A percentile compares a stretch with the other conserved stretches of the same genome.
Conservation (phyloP, 1,140 invertebrate genomes). For the Scaptomyza montana region DNA sequence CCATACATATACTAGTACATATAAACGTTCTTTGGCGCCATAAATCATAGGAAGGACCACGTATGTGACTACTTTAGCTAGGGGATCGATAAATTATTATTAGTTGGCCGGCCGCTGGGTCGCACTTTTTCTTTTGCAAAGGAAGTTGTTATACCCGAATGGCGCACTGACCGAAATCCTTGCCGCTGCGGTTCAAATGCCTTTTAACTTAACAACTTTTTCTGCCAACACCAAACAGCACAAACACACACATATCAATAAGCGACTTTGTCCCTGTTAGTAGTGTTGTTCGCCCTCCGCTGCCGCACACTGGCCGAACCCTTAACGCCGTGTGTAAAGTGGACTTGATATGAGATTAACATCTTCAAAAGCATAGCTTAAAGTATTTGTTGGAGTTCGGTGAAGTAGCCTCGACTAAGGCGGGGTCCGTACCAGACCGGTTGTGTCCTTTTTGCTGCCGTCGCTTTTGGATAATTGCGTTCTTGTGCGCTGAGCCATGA, state of each 20-base stretch:
- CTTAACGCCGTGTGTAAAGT: conserved; percentile 81
- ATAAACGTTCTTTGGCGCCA: conserved; percentile 55
- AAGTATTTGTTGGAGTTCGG: conserved; percentile 80
- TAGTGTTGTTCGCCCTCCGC: conserved; percentile 22
- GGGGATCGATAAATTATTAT: conserved; percentile 83
- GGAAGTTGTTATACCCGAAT: conserved; percentile 77
- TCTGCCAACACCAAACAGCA: conserved; percentile 74
- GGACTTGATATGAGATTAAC: conserved; percentile 83
- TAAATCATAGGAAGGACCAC: conserved; percentile 77
- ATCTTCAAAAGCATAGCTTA: conserved; percentile 83
- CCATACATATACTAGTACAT: conserved; percentile 26
- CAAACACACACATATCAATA: conserved; percentile 65
- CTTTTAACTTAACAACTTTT: conserved; percentile 83
- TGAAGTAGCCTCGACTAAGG: conserved; percentile 52
- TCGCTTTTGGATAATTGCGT: conserved; percentile 79
- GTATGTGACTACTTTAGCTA: conserved; percentile 79
- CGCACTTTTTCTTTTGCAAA: conserved; percentile 32
- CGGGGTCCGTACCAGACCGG: conserved; percentile 16
- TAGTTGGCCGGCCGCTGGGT: conserved; percentile 65
- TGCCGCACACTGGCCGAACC: conserved; percentile 49
- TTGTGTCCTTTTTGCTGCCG: conserved; percentile 41
- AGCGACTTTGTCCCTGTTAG: conserved; percentile 66
- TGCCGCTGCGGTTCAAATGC: conserved; percentile 78
- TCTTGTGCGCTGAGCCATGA: conserved; percentile 81
- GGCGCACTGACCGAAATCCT: conserved; percentile 73